These are phyloP conservation scores for Coenonympha arcania DNA, from an alignment of 2,888 invertebrate species.

Conservation along the genomic window DNA sequence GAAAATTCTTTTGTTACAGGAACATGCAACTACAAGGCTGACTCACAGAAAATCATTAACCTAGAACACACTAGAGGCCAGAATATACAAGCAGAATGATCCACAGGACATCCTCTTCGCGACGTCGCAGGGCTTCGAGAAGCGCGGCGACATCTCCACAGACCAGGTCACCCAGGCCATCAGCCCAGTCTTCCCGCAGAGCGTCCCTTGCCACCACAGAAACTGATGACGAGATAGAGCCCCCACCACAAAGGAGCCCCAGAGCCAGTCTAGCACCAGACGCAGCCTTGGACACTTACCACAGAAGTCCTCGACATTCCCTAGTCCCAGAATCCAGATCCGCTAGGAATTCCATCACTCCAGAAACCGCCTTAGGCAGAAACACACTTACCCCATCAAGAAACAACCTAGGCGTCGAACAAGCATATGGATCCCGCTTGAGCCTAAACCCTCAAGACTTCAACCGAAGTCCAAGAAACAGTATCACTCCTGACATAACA, in stretches of 20 bases:
- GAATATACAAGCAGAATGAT: conserved; percentile 64
- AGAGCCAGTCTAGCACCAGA: conserved; percentile 76
- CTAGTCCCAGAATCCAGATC: conserved; percentile 73
- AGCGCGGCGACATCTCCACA: conserved; percentile 79
- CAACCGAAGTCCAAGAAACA: conserved; percentile 65
- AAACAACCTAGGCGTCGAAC: conserved; percentile 76
- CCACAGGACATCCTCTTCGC: conserved; percentile 77
- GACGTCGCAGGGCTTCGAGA: conserved; percentile 78
- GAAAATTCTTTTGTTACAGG: conserved; percentile 16
- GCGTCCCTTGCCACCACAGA: conserved; percentile 77
- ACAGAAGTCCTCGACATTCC: conserved; percentile 73
- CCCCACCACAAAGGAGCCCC: conserved; percentile 66
- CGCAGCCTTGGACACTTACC: conserved; percentile 64
- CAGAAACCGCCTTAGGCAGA: conserved; percentile 73
- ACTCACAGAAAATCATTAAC: neutral
- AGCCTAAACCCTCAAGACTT: conserved; percentile 76
- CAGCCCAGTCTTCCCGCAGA: conserved; percentile 64
- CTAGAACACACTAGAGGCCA: neutral
- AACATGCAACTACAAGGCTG: neutral
- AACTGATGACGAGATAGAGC: conserved; percentile 74
- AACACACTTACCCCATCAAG: conserved; percentile 74
- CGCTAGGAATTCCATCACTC: conserved; percentile 77
- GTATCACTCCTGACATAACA: conserved; percentile 63
- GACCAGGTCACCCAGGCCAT: conserved; percentile 67
- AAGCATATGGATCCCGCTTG: conserved; percentile 69